Conservation (phyloP, 2,113 vertebrate species). For the Brevimyrus niger region DNA sequence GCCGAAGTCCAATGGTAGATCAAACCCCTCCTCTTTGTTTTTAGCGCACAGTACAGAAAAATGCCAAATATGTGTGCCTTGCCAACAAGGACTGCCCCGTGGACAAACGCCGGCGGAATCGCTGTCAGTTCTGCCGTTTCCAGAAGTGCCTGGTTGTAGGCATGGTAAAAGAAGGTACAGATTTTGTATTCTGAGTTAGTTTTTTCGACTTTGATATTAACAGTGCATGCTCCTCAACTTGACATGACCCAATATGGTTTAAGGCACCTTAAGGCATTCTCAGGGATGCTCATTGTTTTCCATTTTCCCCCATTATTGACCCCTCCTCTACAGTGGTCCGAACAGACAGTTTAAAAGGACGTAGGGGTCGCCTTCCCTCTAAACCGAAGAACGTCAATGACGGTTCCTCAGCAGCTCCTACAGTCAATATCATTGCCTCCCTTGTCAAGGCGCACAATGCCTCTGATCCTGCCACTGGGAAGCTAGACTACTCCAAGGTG, state of each 20-base stretch:
- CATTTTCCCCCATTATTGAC: neutral
- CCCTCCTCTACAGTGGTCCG: conserved; percentile 69
- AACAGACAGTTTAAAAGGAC: conserved; percentile 86
- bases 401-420: conserved; percentile 47
- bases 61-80: conserved; percentile 93
- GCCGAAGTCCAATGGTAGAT: neutral
- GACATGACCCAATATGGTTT: conserved; percentile 2
- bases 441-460: conserved; percentile 81
- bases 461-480: conserved; percentile 70
- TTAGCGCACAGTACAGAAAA: conserved; percentile 93
- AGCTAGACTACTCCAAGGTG: conserved; percentile 89
- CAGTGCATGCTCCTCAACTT: neutral
- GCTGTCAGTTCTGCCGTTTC: conserved; percentile 94
- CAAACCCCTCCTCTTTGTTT: conserved; percentile 25
- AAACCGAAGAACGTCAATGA: conserved; percentile 74
- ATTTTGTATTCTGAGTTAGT: neutral
- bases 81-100: conserved; percentile 92
- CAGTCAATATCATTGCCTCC: conserved; percentile 73
- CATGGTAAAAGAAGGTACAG: conserved; percentile 93
- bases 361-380: conserved; percentile 81
- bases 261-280: neutral
- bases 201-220: neutral
- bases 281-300: neutral
- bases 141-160: conserved; percentile 92
- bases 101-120: conserved; percentile 88